A percentile compares a stretch with the other conserved stretches of the same genome.
phyloP scores from a whole-genome alignment of 2,797 vertebrate genomes.

The Xyrichtys novacula region DNA sequence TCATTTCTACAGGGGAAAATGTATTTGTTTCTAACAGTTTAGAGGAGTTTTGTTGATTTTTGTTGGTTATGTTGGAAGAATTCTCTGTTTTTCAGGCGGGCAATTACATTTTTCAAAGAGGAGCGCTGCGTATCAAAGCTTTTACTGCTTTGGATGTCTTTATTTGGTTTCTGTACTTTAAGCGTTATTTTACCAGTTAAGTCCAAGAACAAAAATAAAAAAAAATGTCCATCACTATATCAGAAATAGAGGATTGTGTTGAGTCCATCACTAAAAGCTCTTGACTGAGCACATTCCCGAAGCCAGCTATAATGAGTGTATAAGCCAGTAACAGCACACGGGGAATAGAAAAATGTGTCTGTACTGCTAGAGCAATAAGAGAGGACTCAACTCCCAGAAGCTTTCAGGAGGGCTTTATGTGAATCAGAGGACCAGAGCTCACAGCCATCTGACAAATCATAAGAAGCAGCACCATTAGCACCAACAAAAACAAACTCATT shows the following conservation, averaged over 20 bases:
- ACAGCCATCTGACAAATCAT: conserved; percentile 59
- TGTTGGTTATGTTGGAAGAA: background rate
- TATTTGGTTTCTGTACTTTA: background rate
- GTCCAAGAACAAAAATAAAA: conserved; percentile 12
- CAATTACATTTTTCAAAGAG: background rate
- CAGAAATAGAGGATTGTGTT: conserved; percentile 50
- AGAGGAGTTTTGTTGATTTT: background rate
- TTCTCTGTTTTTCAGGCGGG: background rate
- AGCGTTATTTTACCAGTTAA: background rate
- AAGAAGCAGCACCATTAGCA: conserved; percentile 44
- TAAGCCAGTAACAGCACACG: conserved; percentile 70
- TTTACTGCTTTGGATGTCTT: conserved; percentile 8
- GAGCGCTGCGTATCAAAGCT: background rate
- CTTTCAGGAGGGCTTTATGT: conserved; percentile 71
- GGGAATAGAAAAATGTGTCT: conserved; percentile 75
- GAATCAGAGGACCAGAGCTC: conserved; percentile 68
- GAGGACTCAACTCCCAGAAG: conserved; percentile 69
- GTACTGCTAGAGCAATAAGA: conserved; percentile 69
- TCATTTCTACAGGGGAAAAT: too few relatives aligned
- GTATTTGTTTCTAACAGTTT: too few relatives aligned
- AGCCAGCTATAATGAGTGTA: conserved; percentile 78
- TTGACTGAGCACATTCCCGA: conserved; percentile 69
- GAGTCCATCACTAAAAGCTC: conserved; percentile 68
- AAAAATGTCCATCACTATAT: conserved; percentile 37
- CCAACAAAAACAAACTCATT: conserved; percentile 56